Percentiles rank a stretch among this genome's conserved stretches.
These are phyloP conservation scores for Chamaetylas fuelleborni DNA, from an alignment of 2,113 vertebrate species.

Conservation along the genomic window DNA sequence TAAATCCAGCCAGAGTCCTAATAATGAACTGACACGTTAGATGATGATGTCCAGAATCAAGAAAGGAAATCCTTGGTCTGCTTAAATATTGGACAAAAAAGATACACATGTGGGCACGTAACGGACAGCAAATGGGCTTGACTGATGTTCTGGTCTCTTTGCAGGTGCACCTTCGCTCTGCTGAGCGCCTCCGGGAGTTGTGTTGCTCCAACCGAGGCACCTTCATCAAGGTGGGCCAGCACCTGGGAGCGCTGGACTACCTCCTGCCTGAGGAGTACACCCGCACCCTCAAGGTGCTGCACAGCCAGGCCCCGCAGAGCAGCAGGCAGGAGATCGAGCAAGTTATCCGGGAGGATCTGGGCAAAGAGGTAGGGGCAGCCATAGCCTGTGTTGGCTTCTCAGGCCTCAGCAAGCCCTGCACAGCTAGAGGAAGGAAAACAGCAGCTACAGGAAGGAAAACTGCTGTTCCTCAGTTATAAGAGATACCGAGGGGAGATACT, in stretches of 20 bases:
- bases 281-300: constrained; percentile 89
- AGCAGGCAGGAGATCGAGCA: constrained; percentile 86
- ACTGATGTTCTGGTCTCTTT: not conserved
- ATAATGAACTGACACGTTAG: not conserved
- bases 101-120: accelerated
- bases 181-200: constrained; percentile 86
- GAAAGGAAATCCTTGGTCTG: not conserved
- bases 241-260: constrained; percentile 93
- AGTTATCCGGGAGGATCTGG: constrained; percentile 92
- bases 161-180: constrained; percentile 91
- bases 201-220: constrained; percentile 97
- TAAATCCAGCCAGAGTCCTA: not conserved
- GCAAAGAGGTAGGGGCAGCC: constrained; percentile 83
- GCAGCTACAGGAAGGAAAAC: not conserved
- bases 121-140: not conserved
- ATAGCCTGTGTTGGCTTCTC: not conserved
- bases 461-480: not conserved
- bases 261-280: constrained; percentile 94
- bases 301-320: constrained; percentile 91
- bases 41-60: not conserved
- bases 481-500: not conserved
- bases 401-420: not conserved
- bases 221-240: constrained; percentile 98
- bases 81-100: not conserved
- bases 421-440: not conserved